phyloP scores from a whole-genome alignment of 2,113 vertebrate species.

The Bos indicus region DNA sequence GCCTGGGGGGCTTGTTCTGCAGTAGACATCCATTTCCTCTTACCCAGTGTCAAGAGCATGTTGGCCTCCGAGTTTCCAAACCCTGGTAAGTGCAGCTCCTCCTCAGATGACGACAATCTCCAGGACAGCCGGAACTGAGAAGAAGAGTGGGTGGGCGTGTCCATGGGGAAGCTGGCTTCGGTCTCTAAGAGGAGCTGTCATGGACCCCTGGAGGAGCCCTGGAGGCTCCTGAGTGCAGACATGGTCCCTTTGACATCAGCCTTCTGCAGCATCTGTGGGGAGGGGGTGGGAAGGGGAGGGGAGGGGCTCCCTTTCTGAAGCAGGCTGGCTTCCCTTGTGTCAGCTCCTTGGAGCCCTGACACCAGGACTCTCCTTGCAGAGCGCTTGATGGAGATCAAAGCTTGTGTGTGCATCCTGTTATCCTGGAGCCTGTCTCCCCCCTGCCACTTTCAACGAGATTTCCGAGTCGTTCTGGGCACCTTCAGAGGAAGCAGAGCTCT shows the following conservation, averaged over 20 bases:
- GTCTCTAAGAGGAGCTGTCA: background rate
- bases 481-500: background rate
- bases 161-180: fast-evolving
- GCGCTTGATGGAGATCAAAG: slow-evolving; percentile 59
- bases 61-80: background rate
- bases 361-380: slow-evolving; percentile 29
- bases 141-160: fast-evolving
- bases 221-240: background rate
- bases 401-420: background rate
- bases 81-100: background rate
- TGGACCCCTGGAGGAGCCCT: too few species aligned
- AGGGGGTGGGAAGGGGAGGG: fast-evolving
- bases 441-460: slow-evolving; percentile 8
- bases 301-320: background rate
- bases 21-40: background rate
- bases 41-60: background rate
- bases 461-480: background rate
- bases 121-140: fast-evolving
- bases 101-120: background rate
- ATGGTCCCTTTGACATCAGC: background rate
- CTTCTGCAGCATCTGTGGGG: background rate
- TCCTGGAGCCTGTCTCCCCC: slow-evolving; percentile 31
- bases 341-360: slow-evolving; percentile 25
- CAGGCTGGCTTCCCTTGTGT: background rate
- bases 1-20: background rate